Evolutionary conservation across 2,888 invertebrate species (phyloP).

Genomic region (Eupithecia abbreviata): DNA sequence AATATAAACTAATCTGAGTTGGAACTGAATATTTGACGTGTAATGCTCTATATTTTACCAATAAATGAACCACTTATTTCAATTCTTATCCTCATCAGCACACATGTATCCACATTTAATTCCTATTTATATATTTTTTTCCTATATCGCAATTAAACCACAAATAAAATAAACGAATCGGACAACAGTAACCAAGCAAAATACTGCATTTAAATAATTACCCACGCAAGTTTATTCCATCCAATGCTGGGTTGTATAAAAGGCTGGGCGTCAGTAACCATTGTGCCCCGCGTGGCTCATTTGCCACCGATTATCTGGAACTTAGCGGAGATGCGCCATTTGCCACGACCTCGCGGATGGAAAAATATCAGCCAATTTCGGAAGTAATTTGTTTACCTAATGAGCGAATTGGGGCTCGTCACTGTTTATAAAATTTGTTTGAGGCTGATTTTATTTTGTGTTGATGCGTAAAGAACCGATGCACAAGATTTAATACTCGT

Average conservation of each 20-base stretch:
- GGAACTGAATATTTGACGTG: too few species aligned
- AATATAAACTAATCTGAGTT: too few species aligned
- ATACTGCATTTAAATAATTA: background rate
- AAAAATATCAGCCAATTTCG: slow-evolving; percentile 6
- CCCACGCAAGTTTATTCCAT: background rate
- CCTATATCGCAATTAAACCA: background rate
- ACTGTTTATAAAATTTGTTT: background rate
- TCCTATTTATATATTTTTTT: background rate
- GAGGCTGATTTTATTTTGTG: background rate
- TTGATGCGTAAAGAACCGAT: background rate
- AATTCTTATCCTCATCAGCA: background rate
- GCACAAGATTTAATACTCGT: background rate
- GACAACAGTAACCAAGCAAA: background rate
- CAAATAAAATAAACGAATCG: background rate
- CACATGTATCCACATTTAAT: background rate
- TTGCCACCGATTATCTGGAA: slow-evolving; percentile 57
- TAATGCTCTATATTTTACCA: too few species aligned
- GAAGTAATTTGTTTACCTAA: slow-evolving; percentile 4
- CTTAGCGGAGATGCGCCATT: slow-evolving; percentile 54
- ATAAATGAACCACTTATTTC: too few species aligned
- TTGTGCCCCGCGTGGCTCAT: slow-evolving; percentile 46
- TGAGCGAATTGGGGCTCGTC: background rate
- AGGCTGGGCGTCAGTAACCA: slow-evolving; percentile 20
- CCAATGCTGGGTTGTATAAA: slow-evolving; percentile 1
- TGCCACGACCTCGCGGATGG: slow-evolving; percentile 32